Percentiles rank a stretch among this genome's conserved stretches.
These are phyloP conservation scores for Philypnodon macrostomus DNA, from an alignment of 2,797 vertebrate species.

Conservation along the genomic window DNA sequence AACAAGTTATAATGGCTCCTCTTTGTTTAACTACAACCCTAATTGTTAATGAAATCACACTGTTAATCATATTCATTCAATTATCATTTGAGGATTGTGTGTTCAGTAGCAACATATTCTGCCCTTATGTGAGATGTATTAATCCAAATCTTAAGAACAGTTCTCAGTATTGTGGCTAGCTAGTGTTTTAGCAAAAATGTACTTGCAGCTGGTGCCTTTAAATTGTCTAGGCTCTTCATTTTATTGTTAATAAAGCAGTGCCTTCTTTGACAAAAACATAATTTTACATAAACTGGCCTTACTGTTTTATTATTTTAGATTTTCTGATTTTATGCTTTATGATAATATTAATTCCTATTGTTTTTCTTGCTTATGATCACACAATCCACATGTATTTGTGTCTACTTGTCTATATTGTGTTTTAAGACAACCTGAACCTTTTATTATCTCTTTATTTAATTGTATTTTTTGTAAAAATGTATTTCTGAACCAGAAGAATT, in stretches of 20 bases:
- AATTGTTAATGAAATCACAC: conserved; percentile 9
- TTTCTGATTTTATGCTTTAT: conserved; percentile 39
- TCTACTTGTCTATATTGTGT: too few relatives aligned
- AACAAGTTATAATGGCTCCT: conserved; percentile 20
- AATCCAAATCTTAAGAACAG: conserved; percentile 7
- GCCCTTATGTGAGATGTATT: not conserved
- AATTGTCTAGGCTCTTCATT: conserved; percentile 6
- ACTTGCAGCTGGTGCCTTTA: conserved; percentile 62
- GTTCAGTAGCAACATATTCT: conserved; percentile 55
- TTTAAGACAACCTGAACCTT: not conserved
- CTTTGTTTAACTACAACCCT: conserved; percentile 24
- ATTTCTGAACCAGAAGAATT: conserved; percentile 39
- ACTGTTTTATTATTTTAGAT: conserved; percentile 25
- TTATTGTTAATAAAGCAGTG: conserved; percentile 46
- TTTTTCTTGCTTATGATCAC: conserved; percentile 63
- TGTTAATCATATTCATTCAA: conserved; percentile 18
- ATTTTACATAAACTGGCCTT: conserved; percentile 28
- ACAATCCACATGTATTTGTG: too few relatives aligned
- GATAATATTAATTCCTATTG: conserved; percentile 20
- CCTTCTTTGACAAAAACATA: conserved; percentile 57
- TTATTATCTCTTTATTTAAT: not conserved
- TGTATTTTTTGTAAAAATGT: not conserved
- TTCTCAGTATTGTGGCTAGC: conserved; percentile 1
- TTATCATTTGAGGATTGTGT: conserved; percentile 62
- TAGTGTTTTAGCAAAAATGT: conserved; percentile 8